These are phyloP conservation scores for Lipophrys pholis DNA, from an alignment of 2,113 vertebrate genomes.

Conservation along the genomic window DNA sequence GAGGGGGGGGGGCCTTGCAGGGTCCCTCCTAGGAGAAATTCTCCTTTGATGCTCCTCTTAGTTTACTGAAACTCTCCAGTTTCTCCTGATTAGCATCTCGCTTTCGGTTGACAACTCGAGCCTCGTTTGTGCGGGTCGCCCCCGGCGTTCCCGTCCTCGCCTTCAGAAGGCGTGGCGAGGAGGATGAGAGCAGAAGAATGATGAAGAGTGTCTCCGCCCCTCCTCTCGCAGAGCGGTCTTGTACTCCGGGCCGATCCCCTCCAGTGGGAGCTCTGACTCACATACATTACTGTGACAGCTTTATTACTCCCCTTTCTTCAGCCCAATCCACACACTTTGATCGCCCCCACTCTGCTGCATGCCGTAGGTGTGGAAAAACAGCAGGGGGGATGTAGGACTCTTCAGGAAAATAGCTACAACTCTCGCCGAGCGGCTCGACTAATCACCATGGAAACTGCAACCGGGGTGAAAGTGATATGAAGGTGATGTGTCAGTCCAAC, in stretches of 20 bases:
- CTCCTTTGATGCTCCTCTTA: slow-evolving; percentile 21
- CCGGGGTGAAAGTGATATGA: slow-evolving; percentile 50
- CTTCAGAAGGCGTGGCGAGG: not conserved
- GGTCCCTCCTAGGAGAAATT: slow-evolving; percentile 34
- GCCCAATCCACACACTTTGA: slow-evolving; percentile 37
- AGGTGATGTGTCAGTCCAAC: slow-evolving; percentile 43
- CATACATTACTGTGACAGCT: slow-evolving; percentile 71
- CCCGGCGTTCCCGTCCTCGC: not conserved
- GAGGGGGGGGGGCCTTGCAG: slow-evolving; percentile 7
- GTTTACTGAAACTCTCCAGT: not conserved
- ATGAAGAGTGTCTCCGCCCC: slow-evolving; percentile 19
- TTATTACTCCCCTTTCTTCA: slow-evolving; percentile 65
- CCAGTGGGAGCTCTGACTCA: slow-evolving; percentile 28
- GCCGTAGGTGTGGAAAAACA: slow-evolving; percentile 53
- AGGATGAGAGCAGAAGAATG: not conserved
- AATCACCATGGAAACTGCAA: slow-evolving; percentile 77
- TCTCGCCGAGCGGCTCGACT: slow-evolving; percentile 36
- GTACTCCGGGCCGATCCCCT: slow-evolving; percentile 23
- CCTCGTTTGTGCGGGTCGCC: not conserved
- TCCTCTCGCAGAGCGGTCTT: slow-evolving; percentile 6
- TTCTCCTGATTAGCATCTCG: not conserved
- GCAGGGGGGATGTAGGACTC: slow-evolving; percentile 38
- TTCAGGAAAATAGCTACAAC: slow-evolving; percentile 53
- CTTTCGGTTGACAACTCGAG: not conserved
- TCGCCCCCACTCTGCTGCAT: slow-evolving; percentile 46